A percentile compares a stretch with the other conserved stretches of the same genome.
Conservation (phyloP, 2,113 vertebrate genomes). For the Calyptommatus sinebrachiatus region DNA sequence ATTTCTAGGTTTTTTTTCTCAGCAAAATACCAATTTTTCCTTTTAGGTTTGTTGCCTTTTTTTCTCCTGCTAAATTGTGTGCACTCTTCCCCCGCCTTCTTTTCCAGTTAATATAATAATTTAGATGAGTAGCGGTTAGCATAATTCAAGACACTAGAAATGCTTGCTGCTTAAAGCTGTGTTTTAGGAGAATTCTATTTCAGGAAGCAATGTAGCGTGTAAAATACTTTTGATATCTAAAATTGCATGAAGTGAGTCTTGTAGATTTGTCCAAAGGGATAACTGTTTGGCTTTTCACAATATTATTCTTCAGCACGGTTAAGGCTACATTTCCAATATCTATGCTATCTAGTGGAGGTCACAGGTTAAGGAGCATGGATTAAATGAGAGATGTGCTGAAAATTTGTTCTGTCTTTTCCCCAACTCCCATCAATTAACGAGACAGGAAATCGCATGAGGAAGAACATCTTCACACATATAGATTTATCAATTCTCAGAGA, state of each 20-base stretch:
- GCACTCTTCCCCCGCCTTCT: slow-evolving; percentile 25
- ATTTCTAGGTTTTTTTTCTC: slow-evolving; percentile 37
- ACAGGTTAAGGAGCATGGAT: not conserved
- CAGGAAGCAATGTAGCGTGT: slow-evolving; percentile 57
- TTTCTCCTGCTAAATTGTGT: slow-evolving; percentile 54
- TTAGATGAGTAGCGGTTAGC: slow-evolving; percentile 58
- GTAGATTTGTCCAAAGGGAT: slow-evolving; percentile 30
- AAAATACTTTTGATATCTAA: slow-evolving; percentile 40
- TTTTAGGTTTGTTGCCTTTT: slow-evolving; percentile 58
- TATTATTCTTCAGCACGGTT: slow-evolving; percentile 24
- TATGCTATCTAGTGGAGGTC: not conserved
- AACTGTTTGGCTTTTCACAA: slow-evolving; percentile 14
- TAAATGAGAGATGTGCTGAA: not conserved
- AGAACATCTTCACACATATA: too few relatives aligned
- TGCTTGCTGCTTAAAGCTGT: slow-evolving; percentile 44
- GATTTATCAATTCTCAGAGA: too few relatives aligned
- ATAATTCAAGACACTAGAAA: slow-evolving; percentile 54
- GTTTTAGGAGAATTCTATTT: slow-evolving; percentile 52
- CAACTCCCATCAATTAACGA: not conserved
- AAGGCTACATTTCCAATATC: not conserved
- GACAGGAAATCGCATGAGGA: too few relatives aligned
- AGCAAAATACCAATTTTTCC: slow-evolving; percentile 36
- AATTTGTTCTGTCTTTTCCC: not conserved
- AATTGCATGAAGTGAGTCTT: slow-evolving; percentile 45
- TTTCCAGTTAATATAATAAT: slow-evolving; percentile 65